Evolutionary conservation across 2,113 vertebrate species (phyloP).

Genomic region (Tetrao urogallus): DNA sequence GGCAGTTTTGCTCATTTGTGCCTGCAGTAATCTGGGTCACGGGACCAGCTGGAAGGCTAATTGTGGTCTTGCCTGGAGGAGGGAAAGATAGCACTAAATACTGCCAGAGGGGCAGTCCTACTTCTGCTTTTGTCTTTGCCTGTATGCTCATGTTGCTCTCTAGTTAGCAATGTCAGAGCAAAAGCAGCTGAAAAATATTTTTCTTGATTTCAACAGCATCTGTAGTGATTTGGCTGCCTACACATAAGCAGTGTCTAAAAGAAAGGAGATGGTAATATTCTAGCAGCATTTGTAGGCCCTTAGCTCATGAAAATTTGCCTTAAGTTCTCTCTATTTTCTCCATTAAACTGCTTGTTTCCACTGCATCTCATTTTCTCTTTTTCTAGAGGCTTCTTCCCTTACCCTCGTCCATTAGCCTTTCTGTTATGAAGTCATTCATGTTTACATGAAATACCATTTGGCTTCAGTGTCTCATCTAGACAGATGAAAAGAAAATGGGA

Average conservation of each 20-base stretch:
- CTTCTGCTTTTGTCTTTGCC: not conserved
- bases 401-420: not conserved
- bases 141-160: not conserved
- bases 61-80: not conserved
- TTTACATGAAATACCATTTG: not conserved
- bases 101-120: not conserved
- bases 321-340: not conserved
- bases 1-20: not conserved
- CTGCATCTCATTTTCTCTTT: not conserved
- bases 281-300: not conserved
- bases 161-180: not conserved
- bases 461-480: not conserved
- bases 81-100: not conserved
- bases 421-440: not conserved
- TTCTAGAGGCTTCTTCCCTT: not conserved
- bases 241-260: not conserved
- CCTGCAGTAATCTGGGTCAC: not conserved
- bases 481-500: conserved; percentile 22
- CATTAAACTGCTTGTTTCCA: not conserved
- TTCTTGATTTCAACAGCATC: not conserved
- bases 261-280: not conserved
- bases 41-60: not conserved
- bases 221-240: not conserved
- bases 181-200: not conserved
- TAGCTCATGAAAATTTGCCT: not conserved